phyloP scores from a whole-genome alignment of 2,888 invertebrate genomes.

The Orthosia gothica region DNA sequence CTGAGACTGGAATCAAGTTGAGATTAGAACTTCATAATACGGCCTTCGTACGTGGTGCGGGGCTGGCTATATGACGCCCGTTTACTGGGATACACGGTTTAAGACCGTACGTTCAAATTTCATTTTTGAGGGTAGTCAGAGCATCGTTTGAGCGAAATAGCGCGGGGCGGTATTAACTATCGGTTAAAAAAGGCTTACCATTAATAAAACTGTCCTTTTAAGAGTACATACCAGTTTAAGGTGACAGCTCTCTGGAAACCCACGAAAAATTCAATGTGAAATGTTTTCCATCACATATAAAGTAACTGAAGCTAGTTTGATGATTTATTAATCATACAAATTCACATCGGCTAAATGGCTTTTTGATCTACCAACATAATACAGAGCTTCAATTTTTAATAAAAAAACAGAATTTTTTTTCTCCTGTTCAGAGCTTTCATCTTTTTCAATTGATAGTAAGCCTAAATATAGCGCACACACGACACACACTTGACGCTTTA shows the following conservation, averaged over 20 bases:
- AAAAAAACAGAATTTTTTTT: no score
- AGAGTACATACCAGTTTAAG: background rate
- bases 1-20: no score
- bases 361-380: no score
- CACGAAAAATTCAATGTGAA: background rate
- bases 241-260: background rate
- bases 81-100: background rate
- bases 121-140: slow-evolving; percentile 35
- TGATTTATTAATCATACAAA: no score
- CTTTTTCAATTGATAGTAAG: slow-evolving; percentile 47
- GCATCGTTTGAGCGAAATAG: slow-evolving; percentile 67
- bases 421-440: background rate
- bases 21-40: no score
- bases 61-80: background rate
- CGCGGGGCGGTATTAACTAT: slow-evolving; percentile 69
- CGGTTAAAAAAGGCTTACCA: slow-evolving; percentile 45
- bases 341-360: no score
- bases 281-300: background rate
- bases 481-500: slow-evolving; percentile 63
- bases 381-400: background rate
- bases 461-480: slow-evolving; percentile 38
- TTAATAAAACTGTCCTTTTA: slow-evolving; percentile 25
- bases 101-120: no score
- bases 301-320: no score
- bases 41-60: no score